Evolutionary conservation across 2,797 vertebrate genomes (phyloP).

Genomic region (Pseudochirops cupreus): DNA sequence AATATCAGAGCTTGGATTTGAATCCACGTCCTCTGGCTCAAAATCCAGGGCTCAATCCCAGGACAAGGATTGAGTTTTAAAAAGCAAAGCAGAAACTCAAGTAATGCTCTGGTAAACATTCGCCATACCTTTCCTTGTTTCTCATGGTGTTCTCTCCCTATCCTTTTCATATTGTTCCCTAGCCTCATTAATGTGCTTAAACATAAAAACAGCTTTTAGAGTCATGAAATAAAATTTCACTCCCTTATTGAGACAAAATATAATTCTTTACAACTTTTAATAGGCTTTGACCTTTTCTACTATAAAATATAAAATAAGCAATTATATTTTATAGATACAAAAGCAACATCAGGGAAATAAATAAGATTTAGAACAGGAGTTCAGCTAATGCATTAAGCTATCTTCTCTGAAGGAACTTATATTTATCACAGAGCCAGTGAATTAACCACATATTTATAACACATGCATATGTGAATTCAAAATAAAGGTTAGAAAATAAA

Average conservation of each 20-base stretch:
- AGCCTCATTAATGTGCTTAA: neutral
- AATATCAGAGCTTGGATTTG: neutral
- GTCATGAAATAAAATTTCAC: neutral
- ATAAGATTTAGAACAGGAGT: slow-evolving; percentile 16
- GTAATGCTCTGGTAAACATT: neutral
- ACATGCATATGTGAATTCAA: neutral
- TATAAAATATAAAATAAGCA: neutral
- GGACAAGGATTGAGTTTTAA: neutral
- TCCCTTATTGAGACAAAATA: neutral
- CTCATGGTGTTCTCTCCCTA: neutral
- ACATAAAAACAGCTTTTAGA: neutral
- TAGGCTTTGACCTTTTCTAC: neutral
- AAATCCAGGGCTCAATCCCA: neutral
- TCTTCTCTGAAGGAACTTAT: slow-evolving; percentile 11
- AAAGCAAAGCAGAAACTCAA: neutral
- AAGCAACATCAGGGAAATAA: slow-evolving; percentile 4
- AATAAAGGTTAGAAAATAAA: slow-evolving; percentile 33
- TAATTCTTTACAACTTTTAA: neutral
- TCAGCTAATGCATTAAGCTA: slow-evolving; percentile 16
- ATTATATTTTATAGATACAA: slow-evolving; percentile 10
- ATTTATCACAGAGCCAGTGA: slow-evolving; percentile 37
- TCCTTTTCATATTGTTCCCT: neutral
- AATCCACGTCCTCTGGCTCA: neutral
- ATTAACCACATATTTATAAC: neutral
- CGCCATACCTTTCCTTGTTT: neutral